Base-by-base conservation (phyloP, 2,113 vertebrate genomes). In the Xenotilapia longispinis region DNA sequence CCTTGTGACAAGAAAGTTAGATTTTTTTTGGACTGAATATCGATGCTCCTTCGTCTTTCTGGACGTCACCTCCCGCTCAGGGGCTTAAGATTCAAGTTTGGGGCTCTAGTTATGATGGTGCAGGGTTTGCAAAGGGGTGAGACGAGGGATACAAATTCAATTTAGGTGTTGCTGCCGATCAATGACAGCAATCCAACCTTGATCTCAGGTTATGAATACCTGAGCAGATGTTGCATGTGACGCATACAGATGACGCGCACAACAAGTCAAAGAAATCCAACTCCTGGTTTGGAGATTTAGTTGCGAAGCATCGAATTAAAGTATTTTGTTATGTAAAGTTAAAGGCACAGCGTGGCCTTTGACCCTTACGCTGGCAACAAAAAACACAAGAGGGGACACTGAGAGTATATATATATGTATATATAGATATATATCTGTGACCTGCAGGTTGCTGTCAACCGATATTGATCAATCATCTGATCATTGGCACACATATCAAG, bases 201-300 rank as follows among this genome's bases (percentile, higher is more conserved):
- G 91, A 95, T 94, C 94, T 92, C 91, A 94, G 95, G 93, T 95
- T 94, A 95, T 95, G 95, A 96, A 96, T 96, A 95, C 95, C 94
- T 96, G 92, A 96, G 88, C 94, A 93, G 94, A 51, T 73, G 75
- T 60, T 60, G 68, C 81, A 58, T 28, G 79, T 57, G 12, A 85
- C 10, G 81, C 92, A 91, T 93, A 92, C 94, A 88, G 91, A 95
- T 92, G 80, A 57, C 31, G 75, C 12, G 0, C 19, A 9, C 21
- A 23, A 40, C 51, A 15, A 49, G 26, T 51, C 28, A 31, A 31
- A 31, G 10, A 51, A 78, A 78, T 78, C 45, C 73, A 78, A 51
- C 15, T 38, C 49, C 36, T 26, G 15, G 42, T 83, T 63, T 12
- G 5, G 73, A 1, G 82, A 49, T 78, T 65, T 36, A 23, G 42